Conservation (phyloP, 2,888 invertebrate species). For the Pandemis corylana region DNA sequence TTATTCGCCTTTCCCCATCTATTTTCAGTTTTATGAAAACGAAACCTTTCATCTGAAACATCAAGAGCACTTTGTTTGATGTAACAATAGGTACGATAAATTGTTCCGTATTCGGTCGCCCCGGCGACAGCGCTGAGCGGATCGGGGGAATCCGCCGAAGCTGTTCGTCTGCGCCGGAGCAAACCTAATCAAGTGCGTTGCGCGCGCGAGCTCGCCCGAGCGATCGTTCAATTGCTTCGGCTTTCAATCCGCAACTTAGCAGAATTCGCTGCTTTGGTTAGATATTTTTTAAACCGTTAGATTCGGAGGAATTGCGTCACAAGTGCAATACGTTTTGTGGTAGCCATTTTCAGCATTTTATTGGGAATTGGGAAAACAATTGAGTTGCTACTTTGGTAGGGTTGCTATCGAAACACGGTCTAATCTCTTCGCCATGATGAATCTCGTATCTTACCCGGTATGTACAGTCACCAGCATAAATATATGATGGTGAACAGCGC, state of each 20-base stretch:
- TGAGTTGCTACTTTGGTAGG: no score
- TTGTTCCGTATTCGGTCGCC: background rate
- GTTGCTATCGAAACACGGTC: no score
- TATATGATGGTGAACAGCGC: no score
- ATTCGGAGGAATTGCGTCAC: background rate
- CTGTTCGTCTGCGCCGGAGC: slow-evolving; percentile 16
- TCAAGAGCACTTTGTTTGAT: slow-evolving; percentile 10
- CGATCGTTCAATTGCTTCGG: background rate
- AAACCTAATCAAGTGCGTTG: slow-evolving; percentile 24
- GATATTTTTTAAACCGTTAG: background rate
- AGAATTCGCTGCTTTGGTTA: background rate
- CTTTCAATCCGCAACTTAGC: slow-evolving; percentile 5
- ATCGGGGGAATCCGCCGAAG: slow-evolving; percentile 14
- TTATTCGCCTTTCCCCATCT: background rate
- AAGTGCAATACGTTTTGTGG: background rate
- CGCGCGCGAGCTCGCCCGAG: background rate
- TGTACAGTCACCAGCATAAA: no score
- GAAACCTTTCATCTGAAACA: slow-evolving; percentile 8
- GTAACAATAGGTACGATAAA: slow-evolving; percentile 15
- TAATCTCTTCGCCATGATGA: no score
- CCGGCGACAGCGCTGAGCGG: background rate
- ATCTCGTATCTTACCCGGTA: no score
- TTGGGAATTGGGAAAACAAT: no score
- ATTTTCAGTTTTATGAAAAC: slow-evolving; percentile 12
- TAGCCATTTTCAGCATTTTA: background rate